These are phyloP conservation scores for Prietella phreatophila DNA, from an alignment of 2,113 vertebrate genomes.

Conservation along the genomic window DNA sequence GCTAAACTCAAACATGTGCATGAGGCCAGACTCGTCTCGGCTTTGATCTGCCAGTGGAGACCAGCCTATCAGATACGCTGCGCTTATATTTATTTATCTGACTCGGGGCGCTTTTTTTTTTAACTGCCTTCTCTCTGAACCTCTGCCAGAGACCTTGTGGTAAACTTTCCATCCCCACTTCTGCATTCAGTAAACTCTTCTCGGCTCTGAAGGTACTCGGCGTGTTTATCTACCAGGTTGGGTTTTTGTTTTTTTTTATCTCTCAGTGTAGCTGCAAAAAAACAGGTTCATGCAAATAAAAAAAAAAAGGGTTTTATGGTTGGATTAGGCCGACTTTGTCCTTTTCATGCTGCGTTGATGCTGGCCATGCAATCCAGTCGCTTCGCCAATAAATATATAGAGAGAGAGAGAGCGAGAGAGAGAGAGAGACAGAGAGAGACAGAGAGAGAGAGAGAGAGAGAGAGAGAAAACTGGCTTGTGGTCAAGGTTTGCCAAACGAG, in stretches of 20 bases:
- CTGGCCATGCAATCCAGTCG: constrained; percentile 5
- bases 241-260: constrained; percentile 9
- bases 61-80: constrained; percentile 48
- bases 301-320: constrained; percentile 43
- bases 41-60: constrained; percentile 43
- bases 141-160: constrained; percentile 44
- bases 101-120: constrained; percentile 18
- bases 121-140: constrained; percentile 46
- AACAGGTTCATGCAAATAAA: constrained; percentile 38
- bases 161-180: constrained; percentile 47
- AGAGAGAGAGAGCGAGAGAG: neutral
- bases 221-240: constrained; percentile 38
- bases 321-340: constrained; percentile 49
- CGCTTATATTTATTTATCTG: constrained; percentile 51
- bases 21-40: constrained; percentile 7
- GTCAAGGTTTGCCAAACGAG: constrained; percentile 40
- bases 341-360: constrained; percentile 8
- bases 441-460: constrained; percentile 12
- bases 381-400: neutral
- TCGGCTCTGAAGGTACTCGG: constrained; percentile 9
- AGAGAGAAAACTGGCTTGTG: constrained; percentile 30
- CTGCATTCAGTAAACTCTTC: constrained; percentile 37
- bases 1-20: constrained; percentile 42
- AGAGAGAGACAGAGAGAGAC: neutral
- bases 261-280: constrained; percentile 3